Conservation (phyloP, 2,888 invertebrate species). For the Germaria angustata region DNA sequence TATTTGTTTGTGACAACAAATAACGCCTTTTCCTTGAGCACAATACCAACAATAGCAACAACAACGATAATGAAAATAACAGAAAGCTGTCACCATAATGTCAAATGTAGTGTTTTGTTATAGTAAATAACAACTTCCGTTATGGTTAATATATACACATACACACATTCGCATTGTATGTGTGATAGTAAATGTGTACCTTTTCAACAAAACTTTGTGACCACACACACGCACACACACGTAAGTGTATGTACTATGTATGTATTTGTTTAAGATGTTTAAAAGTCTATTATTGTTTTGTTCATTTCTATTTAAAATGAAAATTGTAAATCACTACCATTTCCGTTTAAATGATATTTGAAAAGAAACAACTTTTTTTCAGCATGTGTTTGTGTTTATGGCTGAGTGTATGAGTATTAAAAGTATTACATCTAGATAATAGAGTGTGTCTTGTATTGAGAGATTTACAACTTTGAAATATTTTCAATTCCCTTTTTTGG, state of each 20-base stretch:
- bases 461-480: constrained; percentile 47
- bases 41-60: constrained; percentile 9
- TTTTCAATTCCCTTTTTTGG: constrained; percentile 25
- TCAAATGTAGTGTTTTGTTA: constrained; percentile 48
- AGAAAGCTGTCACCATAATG: constrained; percentile 54
- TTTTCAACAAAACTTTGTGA: constrained; percentile 18
- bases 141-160: constrained; percentile 36
- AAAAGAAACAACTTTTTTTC: constrained; percentile 38
- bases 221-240: not conserved
- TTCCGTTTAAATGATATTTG: constrained; percentile 57
- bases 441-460: constrained; percentile 41
- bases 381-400: not conserved
- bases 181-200: not conserved
- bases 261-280: constrained; percentile 14
- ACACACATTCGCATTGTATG: not conserved
- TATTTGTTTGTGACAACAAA: constrained; percentile 63
- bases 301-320: constrained; percentile 52
- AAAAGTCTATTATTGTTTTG: constrained; percentile 50
- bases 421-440: constrained; percentile 41
- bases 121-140: constrained; percentile 65
- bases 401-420: not conserved
- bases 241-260: not conserved
- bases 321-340: constrained; percentile 65
- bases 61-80: constrained; percentile 32
- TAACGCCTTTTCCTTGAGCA: constrained; percentile 58